A percentile compares a stretch with the other conserved stretches of the same genome.
Evolutionary conservation across 2,797 vertebrate species (phyloP).

Genomic region (Corythornis leucogaster): DNA sequence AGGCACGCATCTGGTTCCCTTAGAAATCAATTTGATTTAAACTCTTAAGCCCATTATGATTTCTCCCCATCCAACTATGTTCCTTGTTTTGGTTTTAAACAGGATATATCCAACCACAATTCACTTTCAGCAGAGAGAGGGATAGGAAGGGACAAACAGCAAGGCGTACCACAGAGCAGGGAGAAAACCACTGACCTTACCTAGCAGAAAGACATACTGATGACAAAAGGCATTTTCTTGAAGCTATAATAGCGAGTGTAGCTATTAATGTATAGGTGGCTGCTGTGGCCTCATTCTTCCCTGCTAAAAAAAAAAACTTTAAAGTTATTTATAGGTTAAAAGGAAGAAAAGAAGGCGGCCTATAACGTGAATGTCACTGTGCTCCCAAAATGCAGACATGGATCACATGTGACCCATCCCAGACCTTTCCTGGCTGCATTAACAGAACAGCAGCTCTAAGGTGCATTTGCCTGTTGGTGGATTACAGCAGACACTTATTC

Average conservation of each 20-base stretch:
- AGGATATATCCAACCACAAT: background rate
- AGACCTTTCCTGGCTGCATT: background rate
- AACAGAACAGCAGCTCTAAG: background rate
- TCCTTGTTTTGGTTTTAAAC: background rate
- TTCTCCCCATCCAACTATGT: background rate
- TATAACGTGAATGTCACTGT: background rate
- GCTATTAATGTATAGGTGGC: background rate
- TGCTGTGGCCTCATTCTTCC: background rate
- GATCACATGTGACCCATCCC: rapidly evolving
- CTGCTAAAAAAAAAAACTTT: background rate
- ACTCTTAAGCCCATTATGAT: background rate
- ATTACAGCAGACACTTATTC: background rate
- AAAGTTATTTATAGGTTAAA: background rate
- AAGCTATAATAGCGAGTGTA: rapidly evolving
- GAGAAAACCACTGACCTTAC: background rate
- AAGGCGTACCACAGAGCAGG: background rate
- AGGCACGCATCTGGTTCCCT: background rate
- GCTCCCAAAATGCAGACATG: background rate
- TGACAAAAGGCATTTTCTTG: background rate
- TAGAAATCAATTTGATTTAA: background rate
- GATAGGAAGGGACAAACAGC: background rate
- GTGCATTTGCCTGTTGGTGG: background rate
- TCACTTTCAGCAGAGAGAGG: background rate
- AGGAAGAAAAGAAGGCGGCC: background rate
- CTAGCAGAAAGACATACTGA: background rate